These are phyloP conservation scores for Drosophila nigromelanica DNA, from an alignment of 1,140 invertebrate species.

Conservation along the genomic window DNA sequence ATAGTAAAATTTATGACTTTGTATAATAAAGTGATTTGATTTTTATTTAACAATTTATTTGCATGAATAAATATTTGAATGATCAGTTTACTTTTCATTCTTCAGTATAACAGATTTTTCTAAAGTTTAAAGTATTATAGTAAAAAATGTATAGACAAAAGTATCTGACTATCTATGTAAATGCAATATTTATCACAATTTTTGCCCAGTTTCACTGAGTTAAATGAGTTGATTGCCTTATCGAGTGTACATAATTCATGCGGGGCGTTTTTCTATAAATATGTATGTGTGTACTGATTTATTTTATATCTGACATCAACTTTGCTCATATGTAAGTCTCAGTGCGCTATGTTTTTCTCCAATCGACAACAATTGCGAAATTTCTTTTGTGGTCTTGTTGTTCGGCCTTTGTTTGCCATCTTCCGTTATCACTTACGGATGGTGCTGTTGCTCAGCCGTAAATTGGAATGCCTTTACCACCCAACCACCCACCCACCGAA, in stretches of 20 bases:
- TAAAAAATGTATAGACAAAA: too few relatives aligned
- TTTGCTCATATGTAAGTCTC: slow-evolving; percentile 58
- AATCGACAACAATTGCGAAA: slow-evolving; percentile 28
- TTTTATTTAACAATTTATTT: too few relatives aligned
- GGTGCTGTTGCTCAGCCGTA: slow-evolving; percentile 13
- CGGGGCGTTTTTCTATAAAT: slow-evolving; percentile 12
- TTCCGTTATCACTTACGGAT: slow-evolving; percentile 30
- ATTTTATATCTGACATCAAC: slow-evolving; percentile 30
- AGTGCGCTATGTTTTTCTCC: slow-evolving; percentile 19
- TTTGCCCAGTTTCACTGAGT: neutral
- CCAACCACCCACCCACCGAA: neutral
- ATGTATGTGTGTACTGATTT: slow-evolving; percentile 20
- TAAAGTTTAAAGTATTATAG: too few relatives aligned
- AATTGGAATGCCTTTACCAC: slow-evolving; percentile 30
- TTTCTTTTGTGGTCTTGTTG: slow-evolving; percentile 42
- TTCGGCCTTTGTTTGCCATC: slow-evolving; percentile 29
- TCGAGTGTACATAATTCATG: slow-evolving; percentile 5
- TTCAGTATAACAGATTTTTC: too few relatives aligned
- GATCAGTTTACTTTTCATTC: too few relatives aligned
- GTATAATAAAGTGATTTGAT: too few relatives aligned
- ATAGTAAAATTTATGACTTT: neutral
- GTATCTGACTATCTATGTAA: too few relatives aligned
- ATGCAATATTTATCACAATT: neutral
- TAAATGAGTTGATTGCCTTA: slow-evolving; percentile 1
- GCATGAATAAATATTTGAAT: too few relatives aligned